These are phyloP conservation scores for Isichthys henryi DNA, from an alignment of 2,113 vertebrate species.

Conservation along the genomic window DNA sequence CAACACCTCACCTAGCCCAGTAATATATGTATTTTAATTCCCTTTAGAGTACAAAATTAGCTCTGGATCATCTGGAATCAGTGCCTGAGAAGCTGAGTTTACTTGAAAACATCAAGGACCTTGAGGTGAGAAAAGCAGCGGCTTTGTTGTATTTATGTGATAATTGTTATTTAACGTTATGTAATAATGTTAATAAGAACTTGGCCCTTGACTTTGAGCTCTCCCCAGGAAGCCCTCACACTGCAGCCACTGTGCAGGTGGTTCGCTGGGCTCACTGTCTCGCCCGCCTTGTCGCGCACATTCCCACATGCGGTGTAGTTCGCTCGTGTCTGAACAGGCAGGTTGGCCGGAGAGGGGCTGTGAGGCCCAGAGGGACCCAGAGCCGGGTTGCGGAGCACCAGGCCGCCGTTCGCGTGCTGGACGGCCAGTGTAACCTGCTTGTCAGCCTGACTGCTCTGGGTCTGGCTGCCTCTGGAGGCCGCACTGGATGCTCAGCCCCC, in stretches of 20 bases:
- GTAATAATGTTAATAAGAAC: neutral
- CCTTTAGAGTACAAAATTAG: conserved; percentile 71
- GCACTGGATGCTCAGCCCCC: neutral
- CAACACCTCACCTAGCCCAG: neutral
- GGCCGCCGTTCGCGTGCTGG: neutral
- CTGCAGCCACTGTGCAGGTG: neutral
- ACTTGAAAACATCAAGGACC: conserved; percentile 72
- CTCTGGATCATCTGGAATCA: conserved; percentile 81
- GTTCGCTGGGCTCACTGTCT: neutral
- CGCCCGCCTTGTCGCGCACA: neutral
- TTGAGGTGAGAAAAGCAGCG: conserved; percentile 56
- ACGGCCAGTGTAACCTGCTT: neutral
- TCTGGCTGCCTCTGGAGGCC: neutral
- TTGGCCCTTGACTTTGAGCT: neutral
- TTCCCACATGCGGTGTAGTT: neutral
- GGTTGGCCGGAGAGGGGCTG: neutral
- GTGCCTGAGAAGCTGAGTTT: conserved; percentile 78
- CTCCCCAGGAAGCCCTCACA: neutral
- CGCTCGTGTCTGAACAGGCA: neutral
- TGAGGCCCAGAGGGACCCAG: neutral
- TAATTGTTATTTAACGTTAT: neutral
- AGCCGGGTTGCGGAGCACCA: neutral
- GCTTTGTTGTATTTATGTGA: neutral
- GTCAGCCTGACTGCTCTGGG: neutral
- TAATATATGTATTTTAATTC: neutral